phyloP scores from a whole-genome alignment of 2,888 invertebrate genomes.

The Lasioglossum marginatum region DNA sequence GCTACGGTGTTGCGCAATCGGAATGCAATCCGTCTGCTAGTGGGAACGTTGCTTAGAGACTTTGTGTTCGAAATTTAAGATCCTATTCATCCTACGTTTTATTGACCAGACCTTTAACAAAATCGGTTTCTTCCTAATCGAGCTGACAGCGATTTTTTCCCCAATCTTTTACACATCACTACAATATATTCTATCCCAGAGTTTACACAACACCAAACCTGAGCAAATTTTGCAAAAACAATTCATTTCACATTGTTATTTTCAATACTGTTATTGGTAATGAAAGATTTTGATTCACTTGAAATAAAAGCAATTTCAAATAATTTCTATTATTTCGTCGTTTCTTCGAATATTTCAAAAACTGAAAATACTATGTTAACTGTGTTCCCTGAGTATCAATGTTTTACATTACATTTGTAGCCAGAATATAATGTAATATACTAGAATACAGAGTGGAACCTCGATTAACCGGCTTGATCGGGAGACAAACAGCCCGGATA shows the following conservation, averaged over 20 bases:
- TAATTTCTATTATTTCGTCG: not conserved
- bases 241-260: not conserved
- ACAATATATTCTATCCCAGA: not conserved
- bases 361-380: not conserved
- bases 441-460: no score
- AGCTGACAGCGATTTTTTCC: not conserved
- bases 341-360: not conserved
- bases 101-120: not conserved
- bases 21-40: slow-evolving; percentile 30
- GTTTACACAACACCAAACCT: not conserved
- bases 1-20: slow-evolving; percentile 61
- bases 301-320: not conserved
- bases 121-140: not conserved
- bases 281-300: no score
- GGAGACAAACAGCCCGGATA: no score
- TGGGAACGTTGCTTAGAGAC: slow-evolving; percentile 55
- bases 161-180: not conserved
- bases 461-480: no score
- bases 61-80: not conserved
- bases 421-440: not conserved
- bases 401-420: no score
- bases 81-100: not conserved
- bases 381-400: no score
- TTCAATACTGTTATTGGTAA: no score
- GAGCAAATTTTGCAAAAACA: not conserved